Evolutionary conservation across 64 coral and sea anemone species (phyloP), one percentile per base, ranked within the genome.

Genomic region (Montipora sp.): DNA sequence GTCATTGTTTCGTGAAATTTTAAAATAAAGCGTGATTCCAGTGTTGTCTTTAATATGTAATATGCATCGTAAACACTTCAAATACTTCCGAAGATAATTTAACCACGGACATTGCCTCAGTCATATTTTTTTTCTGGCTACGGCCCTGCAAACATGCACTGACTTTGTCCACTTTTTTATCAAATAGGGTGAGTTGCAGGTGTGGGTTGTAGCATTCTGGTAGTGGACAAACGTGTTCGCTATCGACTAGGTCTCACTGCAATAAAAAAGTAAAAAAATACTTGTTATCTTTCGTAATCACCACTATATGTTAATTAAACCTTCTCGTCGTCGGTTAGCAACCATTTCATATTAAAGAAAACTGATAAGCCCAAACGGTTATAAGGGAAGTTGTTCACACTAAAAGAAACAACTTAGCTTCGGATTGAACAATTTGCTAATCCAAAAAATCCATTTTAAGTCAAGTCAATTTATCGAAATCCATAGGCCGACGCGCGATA

Each of bases 371-470:
- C 46, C 18, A 50, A 83, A 67, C 16, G 48, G 63, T 4, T 47
- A 83, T 67, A 68, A 8, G 80, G 60, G 80, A 46, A 72, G 18
- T 72, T 48, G 19, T 85, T 66, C 58, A 61, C 60, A 69, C 43
- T 18, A 70, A 63, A 84, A 66, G 22, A 63, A 83, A 36, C 23
- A 45, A 19, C 11, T 43, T 63, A 36, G 36, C 1, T 36, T 36
- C 10, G 24, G 23, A 3, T 24, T 15, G 14, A 6, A 8, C 23
- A 59, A 55, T 36, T 20, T 3, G 51, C 53, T 80, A 80, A 80
- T 80, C 78, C 78, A 80, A 21, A 80, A 80, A 57, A 80, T 44
- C 22, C 80, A 24, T 65, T 83, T 83, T 65, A 83, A 83, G 13
- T 61, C 45, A 85, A 85, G 47, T 49, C 45, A 85, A 59, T 46